Evolutionary conservation across 1,140 invertebrate species (phyloP), one percentile per base, ranked within the genome.

Genomic region (Copidosoma floridanum): DNA sequence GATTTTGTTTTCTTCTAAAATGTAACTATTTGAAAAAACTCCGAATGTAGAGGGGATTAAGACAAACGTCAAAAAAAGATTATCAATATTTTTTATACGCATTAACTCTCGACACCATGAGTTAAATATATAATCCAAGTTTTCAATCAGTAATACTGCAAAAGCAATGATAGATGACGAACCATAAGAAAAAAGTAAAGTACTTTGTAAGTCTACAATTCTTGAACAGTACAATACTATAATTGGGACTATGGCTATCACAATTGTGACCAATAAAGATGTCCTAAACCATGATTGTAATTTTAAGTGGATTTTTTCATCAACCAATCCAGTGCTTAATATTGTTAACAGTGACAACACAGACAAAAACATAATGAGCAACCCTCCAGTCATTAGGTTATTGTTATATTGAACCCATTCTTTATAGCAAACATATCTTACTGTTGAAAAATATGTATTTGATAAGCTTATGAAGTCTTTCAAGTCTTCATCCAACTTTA

Each of bases 21-120:
- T 87, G 74, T 91, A 97, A 80, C 94, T 98, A 69, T 98, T 97
- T 1, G 94, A 96, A 74, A 96, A 92, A 41, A 91, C 75, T 18
- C 86, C 84, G 24, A 82, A 82, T 11, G 88, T 76, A 1, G 83
- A 85, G 5, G 85, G 78, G 2, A 88, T 69, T 26, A 90, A 77
- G n/a, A 89, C 79, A 1, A 87, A 65, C 35, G 88, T 77, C 11
- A 83, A 76, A 14, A 83, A 29, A 70, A 62, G 85, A 80, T 66
- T 82, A n/a, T n/a, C n/a, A 65, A 70, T 71, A 76, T 63, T 66
- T 72, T 52, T 57, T 56, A 63, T 38, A 43, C 61, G 27, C 48
- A 52, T 37, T 40, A 50, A 52, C 40, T 37, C 12, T 57, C 85
- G 82, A 64, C 87, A 86, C 88, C 87, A 90, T 43, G 85, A 84